These are phyloP conservation scores for Leucoraja erinaceus DNA, from an alignment of 2,113 vertebrate genomes.

Conservation along the genomic window DNA sequence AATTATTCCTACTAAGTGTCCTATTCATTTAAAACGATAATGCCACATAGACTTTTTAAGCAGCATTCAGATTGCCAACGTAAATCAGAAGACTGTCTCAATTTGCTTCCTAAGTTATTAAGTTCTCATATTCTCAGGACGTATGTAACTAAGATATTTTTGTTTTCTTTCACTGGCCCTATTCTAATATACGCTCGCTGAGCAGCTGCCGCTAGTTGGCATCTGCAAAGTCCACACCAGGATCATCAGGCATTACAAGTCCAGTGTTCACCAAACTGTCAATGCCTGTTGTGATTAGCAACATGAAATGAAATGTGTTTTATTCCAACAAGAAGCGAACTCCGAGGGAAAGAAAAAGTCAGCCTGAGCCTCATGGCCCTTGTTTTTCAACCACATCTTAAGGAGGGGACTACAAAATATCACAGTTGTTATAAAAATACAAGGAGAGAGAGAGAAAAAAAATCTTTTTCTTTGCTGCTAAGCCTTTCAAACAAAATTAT, in stretches of 20 bases:
- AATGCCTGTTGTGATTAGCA: slow-evolving; percentile 38
- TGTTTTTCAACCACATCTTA: background rate
- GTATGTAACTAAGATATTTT: slow-evolving; percentile 39
- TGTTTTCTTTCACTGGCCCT: slow-evolving; percentile 53
- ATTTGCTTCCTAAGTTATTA: slow-evolving; percentile 13
- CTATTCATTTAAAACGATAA: background rate
- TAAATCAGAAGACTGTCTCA: slow-evolving; percentile 17
- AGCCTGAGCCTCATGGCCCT: slow-evolving; percentile 5
- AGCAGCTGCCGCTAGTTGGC: slow-evolving; percentile 45
- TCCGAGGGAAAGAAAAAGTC: background rate
- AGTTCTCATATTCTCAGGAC: slow-evolving; percentile 16
- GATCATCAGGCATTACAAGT: slow-evolving; percentile 37
- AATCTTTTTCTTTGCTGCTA: slow-evolving; percentile 33
- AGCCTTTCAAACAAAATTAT: slow-evolving; percentile 38
- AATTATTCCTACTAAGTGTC: no score
- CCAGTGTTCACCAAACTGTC: slow-evolving; percentile 37
- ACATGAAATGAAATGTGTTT: slow-evolving; percentile 32
- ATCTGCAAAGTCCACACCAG: slow-evolving; percentile 46
- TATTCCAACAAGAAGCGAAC: slow-evolving; percentile 28
- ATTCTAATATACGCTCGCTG: slow-evolving; percentile 55
- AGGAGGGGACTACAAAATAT: slow-evolving; percentile 35
- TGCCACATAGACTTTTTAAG: background rate
- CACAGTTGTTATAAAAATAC: slow-evolving; percentile 30
- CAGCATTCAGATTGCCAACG: background rate
- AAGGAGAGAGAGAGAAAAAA: background rate